Evolutionary conservation across 2,888 invertebrate species (phyloP), one percentile per base, ranked within the genome.

Genomic region (Aphidius colemani): DNA sequence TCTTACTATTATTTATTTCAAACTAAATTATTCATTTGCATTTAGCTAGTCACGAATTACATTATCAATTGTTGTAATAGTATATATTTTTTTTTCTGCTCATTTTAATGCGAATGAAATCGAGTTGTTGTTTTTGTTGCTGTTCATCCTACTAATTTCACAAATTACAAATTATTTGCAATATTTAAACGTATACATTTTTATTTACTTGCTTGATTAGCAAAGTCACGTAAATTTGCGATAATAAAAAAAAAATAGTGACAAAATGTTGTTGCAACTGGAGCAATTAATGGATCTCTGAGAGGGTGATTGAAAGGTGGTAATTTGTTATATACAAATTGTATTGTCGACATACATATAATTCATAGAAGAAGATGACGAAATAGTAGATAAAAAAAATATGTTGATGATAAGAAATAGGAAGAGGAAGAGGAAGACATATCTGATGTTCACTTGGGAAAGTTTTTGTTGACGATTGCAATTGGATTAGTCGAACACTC

Each of bases 211-310:
- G 61, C 48, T 59, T 41, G 61, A 65, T 65, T 61, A 65, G 61
- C 30, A 9, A 58, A 53, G 53, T 30, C 40, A 53, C 58, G 65
- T 49, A 53, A 61, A 58, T 49, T 53, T 40, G 44, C 46, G 13
- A 18, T 18, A 18, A 18, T 18, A 18, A 18, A 18, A 18, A 18
- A 2, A 18, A 18, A 18, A 18, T 18, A 18, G 13, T 30, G 57
- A 39, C 57, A 57, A 30, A 30, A 49, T 58, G 55, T 59, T 65
- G 61, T 53, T 13, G 65, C 65, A 65, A 65, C 58, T 65, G 53
- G 61, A 65, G 57, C 65, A 61, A 65, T 65, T 65, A 65, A 65
- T 59, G 59, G 48, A 59, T 48, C 30, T 46, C 57, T 39, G 7
- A 40, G 41, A 18, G 39, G 11, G 11, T n/a, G 7, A 48, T 13